Base-by-base conservation (phyloP, 1,140 invertebrate genomes). In the Solenopsis fugax region DNA sequence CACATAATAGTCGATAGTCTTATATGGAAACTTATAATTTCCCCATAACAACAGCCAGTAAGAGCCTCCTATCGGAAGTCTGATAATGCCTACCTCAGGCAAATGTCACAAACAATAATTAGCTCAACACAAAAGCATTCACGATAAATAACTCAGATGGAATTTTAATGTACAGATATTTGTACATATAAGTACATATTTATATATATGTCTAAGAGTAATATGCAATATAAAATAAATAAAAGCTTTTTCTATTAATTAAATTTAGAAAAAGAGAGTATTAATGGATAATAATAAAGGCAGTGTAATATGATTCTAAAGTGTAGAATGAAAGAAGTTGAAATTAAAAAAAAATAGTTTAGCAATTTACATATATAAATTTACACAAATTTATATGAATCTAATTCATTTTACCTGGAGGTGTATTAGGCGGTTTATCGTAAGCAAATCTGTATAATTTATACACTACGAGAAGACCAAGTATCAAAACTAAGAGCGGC, bases 31-130 rank as follows among this genome's bases (percentile, higher is more conserved):
- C 21, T 82, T 41, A 50, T 93, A 94, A 73, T 95, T 86, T 9
- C 87, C 37, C 91, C 91, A 91, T 6, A 93, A 64, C 2, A 94
- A 65, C 6, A 92, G n/a, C 90, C 88, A 92, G 16, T 94, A 94
- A 48, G 88, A 91, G 34, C 94, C 94, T 54, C 85, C 89, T 60
- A 94, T n/a, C 7, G 93, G 94, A 16, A 94, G 13, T 54, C 93
- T 87, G 1, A 87, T 82, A n/a, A 92, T 82, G 48, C 92, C 94
- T 94, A 18, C 34, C 4, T 67, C 12, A 16, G 0, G 4, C 2
- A 29, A 41, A 9, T 67, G 18, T 50, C 4, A 29, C 4, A 75
- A 86, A 24, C n/a, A 4, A 24, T n/a, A 4, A 1, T 64, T 37
- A 29, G 29, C 29, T 29, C 1, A 16, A 62, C 5, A 62, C 6